Evolutionary conservation across 1,140 invertebrate species (phyloP), one percentile per base, ranked within the genome.

Genomic region (Alviniconcha marisindica): DNA sequence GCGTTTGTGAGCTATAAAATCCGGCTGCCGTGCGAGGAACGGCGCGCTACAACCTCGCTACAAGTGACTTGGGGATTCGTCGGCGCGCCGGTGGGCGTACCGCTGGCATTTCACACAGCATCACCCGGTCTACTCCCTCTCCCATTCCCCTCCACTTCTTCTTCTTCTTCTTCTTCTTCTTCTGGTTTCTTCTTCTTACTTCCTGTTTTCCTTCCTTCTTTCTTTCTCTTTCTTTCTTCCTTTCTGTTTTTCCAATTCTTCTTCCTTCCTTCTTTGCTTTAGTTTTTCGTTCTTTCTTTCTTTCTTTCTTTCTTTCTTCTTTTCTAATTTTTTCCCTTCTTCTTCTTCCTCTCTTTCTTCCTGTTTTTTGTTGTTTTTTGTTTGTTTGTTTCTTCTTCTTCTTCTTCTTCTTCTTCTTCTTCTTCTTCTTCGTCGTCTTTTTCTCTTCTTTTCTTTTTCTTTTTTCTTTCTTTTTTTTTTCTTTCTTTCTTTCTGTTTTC

Each of bases 281-380:
- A 24, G 51, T 12, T 54, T 54, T 71, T 71, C n/a, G 2, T 31
- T 71, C 14, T 71, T 4, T 71, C n/a, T 33, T 31, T 33, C 5
- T 71, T 4, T 71, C 21, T 71, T 71, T 71, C 31, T 36, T 36
- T 71, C 66, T 71, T 71, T 71, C 36, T 40, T 71, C 36, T 71
- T 40, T 18, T 71, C 10, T 4, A 71, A 31, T 31, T 71, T 15
- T 71, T 51, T 51, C 48, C 48, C 5, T 5, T 66, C n/a, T 66
- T 14, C 5, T 5, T 5, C 5, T 10, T n/a, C 7, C 60, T 7
- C 60, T 14, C 28, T 66, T 31, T 18, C 10, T 38, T 7, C 5
- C 10, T 31, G 28, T 38, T 36, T 36, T 33, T 15, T 15, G 5
- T n/a, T 71, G 3, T 71, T 7, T 71, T 36, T 36, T 24, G 3